These are phyloP conservation scores for Ecdyonurus torrentis DNA, from an alignment of 2,888 invertebrate species.

Conservation along the genomic window DNA sequence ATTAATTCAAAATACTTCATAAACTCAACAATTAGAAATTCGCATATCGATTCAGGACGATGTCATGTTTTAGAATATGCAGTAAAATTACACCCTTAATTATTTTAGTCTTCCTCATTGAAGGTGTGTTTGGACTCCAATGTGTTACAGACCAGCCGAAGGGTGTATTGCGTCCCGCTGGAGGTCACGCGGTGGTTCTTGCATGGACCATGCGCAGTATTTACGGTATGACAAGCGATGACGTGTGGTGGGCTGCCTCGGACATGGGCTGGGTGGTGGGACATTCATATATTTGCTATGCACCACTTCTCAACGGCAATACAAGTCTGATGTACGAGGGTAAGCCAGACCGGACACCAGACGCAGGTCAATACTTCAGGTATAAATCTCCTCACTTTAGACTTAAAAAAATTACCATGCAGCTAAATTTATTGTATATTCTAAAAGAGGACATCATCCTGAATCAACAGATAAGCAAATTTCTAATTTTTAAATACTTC, in stretches of 20 bases:
- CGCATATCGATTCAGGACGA: too few relatives aligned
- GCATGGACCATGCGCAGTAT: conserved; percentile 71
- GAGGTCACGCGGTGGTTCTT: conserved; percentile 70
- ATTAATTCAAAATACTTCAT: too few relatives aligned
- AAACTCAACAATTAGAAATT: too few relatives aligned
- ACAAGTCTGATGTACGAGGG: conserved; percentile 81
- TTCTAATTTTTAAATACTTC: neutral
- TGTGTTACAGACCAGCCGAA: conserved; percentile 25
- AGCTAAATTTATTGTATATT: too few relatives aligned
- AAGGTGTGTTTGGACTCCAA: neutral
- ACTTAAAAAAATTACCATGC: too few relatives aligned
- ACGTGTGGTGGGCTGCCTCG: conserved; percentile 85
- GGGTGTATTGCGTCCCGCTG: conserved; percentile 75
- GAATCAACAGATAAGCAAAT: neutral
- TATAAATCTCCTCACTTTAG: too few relatives aligned
- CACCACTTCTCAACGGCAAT: conserved; percentile 62
- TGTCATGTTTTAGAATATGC: too few relatives aligned
- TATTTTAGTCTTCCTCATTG: too few relatives aligned
- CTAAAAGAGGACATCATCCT: too few relatives aligned
- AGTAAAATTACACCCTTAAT: too few relatives aligned
- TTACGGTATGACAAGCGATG: conserved; percentile 57
- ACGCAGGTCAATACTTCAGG: conserved; percentile 84
- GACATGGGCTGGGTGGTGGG: conserved; percentile 88
- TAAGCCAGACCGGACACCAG: conserved; percentile 87
- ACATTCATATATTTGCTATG: conserved; percentile 89